Conservation (phyloP, 2,888 invertebrate species). For the Trypoxylon attenuatum region DNA sequence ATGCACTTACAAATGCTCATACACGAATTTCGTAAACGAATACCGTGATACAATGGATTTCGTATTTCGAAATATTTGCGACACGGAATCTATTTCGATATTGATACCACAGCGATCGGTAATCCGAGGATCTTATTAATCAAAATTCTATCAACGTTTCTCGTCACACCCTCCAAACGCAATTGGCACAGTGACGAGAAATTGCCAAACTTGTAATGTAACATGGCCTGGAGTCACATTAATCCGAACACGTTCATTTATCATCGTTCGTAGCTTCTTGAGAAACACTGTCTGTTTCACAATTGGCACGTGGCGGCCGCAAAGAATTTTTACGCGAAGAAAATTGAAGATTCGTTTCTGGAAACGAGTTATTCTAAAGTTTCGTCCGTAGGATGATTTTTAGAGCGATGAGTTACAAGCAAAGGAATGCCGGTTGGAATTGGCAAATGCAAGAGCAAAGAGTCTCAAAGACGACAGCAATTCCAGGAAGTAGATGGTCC, state of each 20-base stretch:
- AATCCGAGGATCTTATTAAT: slow-evolving; percentile 20
- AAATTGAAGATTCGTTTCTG: too few relatives aligned
- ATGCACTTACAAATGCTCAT: slow-evolving; percentile 2
- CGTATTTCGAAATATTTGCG: slow-evolving; percentile 15
- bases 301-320: too few relatives aligned
- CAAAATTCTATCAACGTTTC: slow-evolving; percentile 20
- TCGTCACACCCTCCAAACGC: slow-evolving; percentile 5
- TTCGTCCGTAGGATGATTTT: too few relatives aligned
- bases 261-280: too few relatives aligned
- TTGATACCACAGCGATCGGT: neutral
- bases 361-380: too few relatives aligned
- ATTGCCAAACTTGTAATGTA: neutral
- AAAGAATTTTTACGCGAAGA: too few relatives aligned
- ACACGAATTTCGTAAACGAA: slow-evolving; percentile 25
- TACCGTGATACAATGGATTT: slow-evolving; percentile 7
- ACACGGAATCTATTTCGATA: too few relatives aligned
- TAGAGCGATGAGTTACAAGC: too few relatives aligned
- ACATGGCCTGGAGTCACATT: neutral
- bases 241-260: too few relatives aligned
- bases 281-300: too few relatives aligned
- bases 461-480: neutral
- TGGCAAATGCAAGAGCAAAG: neutral
- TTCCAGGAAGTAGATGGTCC: neutral
- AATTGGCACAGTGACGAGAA: neutral
- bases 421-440: too few relatives aligned